Percentiles rank a stretch among this genome's conserved stretches.
Evolutionary conservation across 2,113 vertebrate species (phyloP).

Genomic region (Leucoraja erinaceus): DNA sequence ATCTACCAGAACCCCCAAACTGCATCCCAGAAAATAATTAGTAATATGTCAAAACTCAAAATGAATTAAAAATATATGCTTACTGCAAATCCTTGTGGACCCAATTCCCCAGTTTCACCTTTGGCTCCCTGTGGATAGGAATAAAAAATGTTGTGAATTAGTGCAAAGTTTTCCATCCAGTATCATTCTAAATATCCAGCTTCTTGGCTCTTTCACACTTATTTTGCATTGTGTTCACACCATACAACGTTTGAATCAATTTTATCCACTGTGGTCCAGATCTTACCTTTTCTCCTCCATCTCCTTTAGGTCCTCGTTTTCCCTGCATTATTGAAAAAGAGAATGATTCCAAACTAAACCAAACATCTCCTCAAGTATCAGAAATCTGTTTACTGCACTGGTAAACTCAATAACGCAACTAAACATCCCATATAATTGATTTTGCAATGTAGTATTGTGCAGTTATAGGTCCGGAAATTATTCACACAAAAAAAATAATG

Average conservation of each 20-base stretch:
- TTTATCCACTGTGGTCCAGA: not conserved
- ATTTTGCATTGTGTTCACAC: not conserved
- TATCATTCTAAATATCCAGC: not conserved
- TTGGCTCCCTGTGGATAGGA: constrained; percentile 54
- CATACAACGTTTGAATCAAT: not conserved
- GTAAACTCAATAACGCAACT: not conserved
- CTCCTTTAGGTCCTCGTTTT: constrained; percentile 68
- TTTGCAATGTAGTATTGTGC: too few relatives aligned
- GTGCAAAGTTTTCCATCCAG: not conserved
- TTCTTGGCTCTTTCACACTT: not conserved
- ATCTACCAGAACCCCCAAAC: not conserved
- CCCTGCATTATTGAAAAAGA: constrained; percentile 56
- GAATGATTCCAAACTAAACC: not conserved
- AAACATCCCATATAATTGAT: not conserved
- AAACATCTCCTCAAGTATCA: not conserved
- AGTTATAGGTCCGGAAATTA: too few relatives aligned
- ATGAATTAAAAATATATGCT: constrained; percentile 38
- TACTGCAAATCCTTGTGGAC: constrained; percentile 58
- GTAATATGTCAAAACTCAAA: not conserved
- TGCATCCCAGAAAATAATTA: not conserved
- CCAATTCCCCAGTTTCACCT: constrained; percentile 55
- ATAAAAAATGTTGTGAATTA: not conserved
- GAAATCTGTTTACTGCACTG: not conserved
- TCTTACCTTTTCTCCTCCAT: constrained; percentile 68
- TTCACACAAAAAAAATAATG: too few relatives aligned